phyloP scores from a whole-genome alignment of 2,888 invertebrate species.

The Diarsia mendica region DNA sequence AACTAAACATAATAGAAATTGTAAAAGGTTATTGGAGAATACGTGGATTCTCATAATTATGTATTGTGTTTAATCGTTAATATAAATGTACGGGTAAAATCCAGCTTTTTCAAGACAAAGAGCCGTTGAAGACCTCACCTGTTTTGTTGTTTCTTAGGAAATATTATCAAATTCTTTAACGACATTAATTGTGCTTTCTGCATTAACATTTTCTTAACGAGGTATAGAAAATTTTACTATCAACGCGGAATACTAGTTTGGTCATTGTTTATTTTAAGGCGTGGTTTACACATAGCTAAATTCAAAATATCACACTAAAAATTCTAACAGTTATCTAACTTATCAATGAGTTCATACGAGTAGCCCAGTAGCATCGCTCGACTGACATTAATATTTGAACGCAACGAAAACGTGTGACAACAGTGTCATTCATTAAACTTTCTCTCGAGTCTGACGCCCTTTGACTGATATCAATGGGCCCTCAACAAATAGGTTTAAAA shows the following conservation, averaged over 20 bases:
- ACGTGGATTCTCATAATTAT: slow-evolving; percentile 45
- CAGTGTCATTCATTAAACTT: slow-evolving; percentile 77
- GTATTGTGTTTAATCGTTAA: slow-evolving; percentile 45
- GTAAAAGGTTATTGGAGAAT: slow-evolving; percentile 45
- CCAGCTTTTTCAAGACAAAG: slow-evolving; percentile 39
- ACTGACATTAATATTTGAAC: slow-evolving; percentile 74
- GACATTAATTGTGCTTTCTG: neutral
- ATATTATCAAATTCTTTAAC: slow-evolving; percentile 28
- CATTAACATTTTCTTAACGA: slow-evolving; percentile 1
- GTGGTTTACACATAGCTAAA: neutral
- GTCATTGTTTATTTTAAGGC: neutral
- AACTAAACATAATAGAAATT: slow-evolving; percentile 21
- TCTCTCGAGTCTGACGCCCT: slow-evolving; percentile 74
- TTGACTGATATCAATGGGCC: slow-evolving; percentile 72
- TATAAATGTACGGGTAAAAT: slow-evolving; percentile 33
- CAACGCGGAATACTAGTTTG: neutral
- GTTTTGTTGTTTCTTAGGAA: slow-evolving; percentile 19
- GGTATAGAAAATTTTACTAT: slow-evolving; percentile 1
- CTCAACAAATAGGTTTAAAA: slow-evolving; percentile 70
- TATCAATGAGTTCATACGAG: slow-evolving; percentile 54
- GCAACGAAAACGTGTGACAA: slow-evolving; percentile 69
- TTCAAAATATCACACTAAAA: neutral
- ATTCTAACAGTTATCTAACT: slow-evolving; percentile 29
- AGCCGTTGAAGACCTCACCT: slow-evolving; percentile 20
- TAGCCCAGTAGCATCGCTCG: slow-evolving; percentile 64